These are phyloP conservation scores for Panagrolaimus sp. DNA, from an alignment of 1,140 invertebrate species.

Conservation along the genomic window DNA sequence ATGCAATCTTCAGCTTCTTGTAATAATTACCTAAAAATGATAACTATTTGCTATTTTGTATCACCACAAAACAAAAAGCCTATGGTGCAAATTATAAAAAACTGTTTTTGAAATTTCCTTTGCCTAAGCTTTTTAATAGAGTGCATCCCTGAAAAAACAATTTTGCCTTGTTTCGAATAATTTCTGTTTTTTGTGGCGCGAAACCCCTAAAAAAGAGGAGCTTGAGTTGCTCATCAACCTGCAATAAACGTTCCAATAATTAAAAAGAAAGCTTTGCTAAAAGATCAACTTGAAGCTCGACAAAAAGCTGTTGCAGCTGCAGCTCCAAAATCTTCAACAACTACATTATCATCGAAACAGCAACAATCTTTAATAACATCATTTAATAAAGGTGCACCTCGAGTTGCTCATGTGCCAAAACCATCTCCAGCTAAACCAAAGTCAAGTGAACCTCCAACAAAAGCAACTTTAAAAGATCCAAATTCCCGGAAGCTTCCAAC, in stretches of 20 bases:
- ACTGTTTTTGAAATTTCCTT: too few species aligned
- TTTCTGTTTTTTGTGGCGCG: too few species aligned
- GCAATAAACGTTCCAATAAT: not conserved
- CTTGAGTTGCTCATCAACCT: not conserved
- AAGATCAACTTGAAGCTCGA: conserved; percentile 1
- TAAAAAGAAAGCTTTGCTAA: not conserved
- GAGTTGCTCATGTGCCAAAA: not conserved
- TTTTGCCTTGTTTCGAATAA: too few species aligned
- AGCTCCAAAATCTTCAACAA: not conserved
- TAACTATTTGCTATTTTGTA: too few species aligned
- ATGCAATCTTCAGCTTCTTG: too few species aligned
- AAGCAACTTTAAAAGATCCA: not conserved
- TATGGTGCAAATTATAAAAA: too few species aligned
- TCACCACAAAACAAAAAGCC: too few species aligned
- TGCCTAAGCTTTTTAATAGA: too few species aligned
- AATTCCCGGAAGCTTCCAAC: not conserved
- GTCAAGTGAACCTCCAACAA: not conserved
- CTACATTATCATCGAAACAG: not conserved
- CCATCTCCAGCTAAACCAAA: not conserved
- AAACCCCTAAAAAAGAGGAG: too few species aligned
- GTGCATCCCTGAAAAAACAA: too few species aligned
- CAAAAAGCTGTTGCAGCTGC: not conserved
- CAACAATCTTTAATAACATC: not conserved
- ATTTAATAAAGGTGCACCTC: not conserved
- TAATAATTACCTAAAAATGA: too few species aligned